These are phyloP conservation scores for Anastrepha ludens DNA, from an alignment of 1,140 invertebrate species.

Conservation along the genomic window DNA sequence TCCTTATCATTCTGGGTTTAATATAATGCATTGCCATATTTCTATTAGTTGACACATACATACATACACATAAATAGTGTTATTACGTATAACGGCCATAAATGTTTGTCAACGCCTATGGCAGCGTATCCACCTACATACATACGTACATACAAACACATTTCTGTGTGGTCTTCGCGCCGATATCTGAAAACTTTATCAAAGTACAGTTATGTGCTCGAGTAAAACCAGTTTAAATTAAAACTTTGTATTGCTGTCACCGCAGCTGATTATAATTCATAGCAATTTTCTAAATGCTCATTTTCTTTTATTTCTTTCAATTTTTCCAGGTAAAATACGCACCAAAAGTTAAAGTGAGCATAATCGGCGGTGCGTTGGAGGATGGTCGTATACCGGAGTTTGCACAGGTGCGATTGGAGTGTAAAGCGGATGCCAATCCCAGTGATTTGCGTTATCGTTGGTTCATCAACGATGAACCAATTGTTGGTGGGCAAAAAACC, in stretches of 20 bases:
- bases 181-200: no score
- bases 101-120: neutral
- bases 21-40: no score
- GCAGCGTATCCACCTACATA: neutral
- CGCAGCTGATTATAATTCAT: neutral
- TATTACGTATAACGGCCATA: neutral
- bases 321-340: slow-evolving; percentile 86
- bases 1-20: no score
- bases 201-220: neutral
- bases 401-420: slow-evolving; percentile 85
- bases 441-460: slow-evolving; percentile 82
- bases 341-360: slow-evolving; percentile 83
- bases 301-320: neutral
- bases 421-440: slow-evolving; percentile 87
- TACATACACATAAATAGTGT: no score
- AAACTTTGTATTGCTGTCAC: neutral
- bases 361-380: slow-evolving; percentile 77
- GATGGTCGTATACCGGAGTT: slow-evolving; percentile 86
- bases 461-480: slow-evolving; percentile 82
- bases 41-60: no score
- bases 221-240: slow-evolving; percentile 6
- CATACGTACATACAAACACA: no score
- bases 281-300: slow-evolving; percentile 10
- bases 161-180: no score
- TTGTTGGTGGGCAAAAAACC: slow-evolving; percentile 78